A percentile compares a stretch with the other conserved stretches of the same genome.
Conservation (phyloP, 2,888 invertebrate genomes). For the Sphecodes monilicornis region DNA sequence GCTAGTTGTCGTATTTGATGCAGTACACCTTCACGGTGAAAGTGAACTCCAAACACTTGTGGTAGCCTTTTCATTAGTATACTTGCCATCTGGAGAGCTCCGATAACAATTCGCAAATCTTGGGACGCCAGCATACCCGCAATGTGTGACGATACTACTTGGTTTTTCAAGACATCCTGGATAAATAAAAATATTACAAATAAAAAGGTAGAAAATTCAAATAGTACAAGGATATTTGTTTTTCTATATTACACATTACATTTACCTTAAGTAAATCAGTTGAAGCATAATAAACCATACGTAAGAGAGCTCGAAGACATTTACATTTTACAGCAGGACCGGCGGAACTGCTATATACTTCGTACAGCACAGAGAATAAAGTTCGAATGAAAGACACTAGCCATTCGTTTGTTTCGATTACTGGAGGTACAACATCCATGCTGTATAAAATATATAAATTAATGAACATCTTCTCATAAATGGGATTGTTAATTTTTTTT, state of each 20-base stretch:
- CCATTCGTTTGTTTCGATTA: conserved; percentile 83
- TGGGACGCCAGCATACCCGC: conserved; percentile 99
- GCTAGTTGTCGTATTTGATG: conserved; percentile 93
- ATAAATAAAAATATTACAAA: conserved; percentile 16
- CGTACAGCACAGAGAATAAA: conserved; percentile 97
- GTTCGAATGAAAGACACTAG: conserved; percentile 88
- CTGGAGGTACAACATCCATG: conserved; percentile 83
- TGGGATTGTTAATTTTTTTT: conserved; percentile 7
- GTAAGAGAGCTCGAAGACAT: conserved; percentile 96
- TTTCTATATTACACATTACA: background rate
- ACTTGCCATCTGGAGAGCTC: conserved; percentile 98
- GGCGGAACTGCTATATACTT: conserved; percentile 99
- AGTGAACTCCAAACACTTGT: conserved; percentile 97
- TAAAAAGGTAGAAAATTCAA: conserved; percentile 19
- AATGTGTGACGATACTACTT: conserved; percentile 97
- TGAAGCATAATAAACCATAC: conserved; percentile 98
- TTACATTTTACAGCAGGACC: conserved; percentile 99
- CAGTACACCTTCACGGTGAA: conserved; percentile 98
- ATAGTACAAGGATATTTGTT: background rate
- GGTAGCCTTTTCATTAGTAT: conserved; percentile 98
- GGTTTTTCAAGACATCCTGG: conserved; percentile 87
- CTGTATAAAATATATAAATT: conserved; percentile 66
- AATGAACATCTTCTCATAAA: background rate
- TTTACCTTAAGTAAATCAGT: conserved; percentile 91
- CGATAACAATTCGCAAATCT: conserved; percentile 98